A percentile compares a stretch with the other conserved stretches of the same genome.
phyloP scores from a whole-genome alignment of 2,113 vertebrate genomes.

The Prionailurus viverrinus region DNA sequence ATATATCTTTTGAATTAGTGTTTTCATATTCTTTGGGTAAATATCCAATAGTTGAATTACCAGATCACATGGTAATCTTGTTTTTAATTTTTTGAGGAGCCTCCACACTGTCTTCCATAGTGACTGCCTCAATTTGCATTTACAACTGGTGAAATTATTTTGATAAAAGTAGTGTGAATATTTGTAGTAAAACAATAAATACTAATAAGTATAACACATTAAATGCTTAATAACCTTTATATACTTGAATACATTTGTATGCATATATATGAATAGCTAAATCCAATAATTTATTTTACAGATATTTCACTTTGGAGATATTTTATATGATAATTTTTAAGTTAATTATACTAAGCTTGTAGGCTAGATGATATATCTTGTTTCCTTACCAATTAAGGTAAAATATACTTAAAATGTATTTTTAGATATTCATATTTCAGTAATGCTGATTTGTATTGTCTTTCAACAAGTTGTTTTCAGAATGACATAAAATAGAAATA shows the following conservation, averaged over 20 bases:
- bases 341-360: not conserved
- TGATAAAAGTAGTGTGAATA: not conserved
- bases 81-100: not conserved
- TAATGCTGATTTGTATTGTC: not conserved
- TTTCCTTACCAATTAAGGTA: not conserved
- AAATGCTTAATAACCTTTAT: not conserved
- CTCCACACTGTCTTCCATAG: not conserved
- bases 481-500: not conserved
- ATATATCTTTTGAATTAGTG: not conserved
- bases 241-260: not conserved
- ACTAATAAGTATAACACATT: not conserved
- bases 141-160: not conserved
- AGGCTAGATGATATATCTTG: not conserved
- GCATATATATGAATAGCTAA: not conserved
- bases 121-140: not conserved
- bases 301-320: not conserved
- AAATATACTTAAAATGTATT: not conserved
- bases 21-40: not conserved
- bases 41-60: not conserved
- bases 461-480: not conserved
- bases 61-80: not conserved
- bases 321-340: not conserved
- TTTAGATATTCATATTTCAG: not conserved
- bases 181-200: not conserved
- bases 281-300: not conserved